Evolutionary conservation across 2,113 vertebrate genomes (phyloP).

Genomic region (Rhinolophus ferrumequinum): DNA sequence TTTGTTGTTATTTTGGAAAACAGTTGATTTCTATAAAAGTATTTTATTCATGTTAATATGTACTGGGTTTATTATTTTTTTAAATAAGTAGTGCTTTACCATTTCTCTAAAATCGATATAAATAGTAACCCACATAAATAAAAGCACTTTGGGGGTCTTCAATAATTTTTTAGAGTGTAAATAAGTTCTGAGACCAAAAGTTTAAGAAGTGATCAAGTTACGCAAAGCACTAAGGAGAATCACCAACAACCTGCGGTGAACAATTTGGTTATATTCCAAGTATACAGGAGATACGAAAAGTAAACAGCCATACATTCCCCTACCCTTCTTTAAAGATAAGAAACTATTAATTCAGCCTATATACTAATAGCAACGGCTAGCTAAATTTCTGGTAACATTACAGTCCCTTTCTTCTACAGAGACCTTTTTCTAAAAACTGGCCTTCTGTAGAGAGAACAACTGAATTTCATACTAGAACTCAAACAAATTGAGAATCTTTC

Average conservation of each 20-base stretch:
- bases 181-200: neutral
- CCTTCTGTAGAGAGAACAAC: neutral
- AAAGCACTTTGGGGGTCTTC: neutral
- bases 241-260: neutral
- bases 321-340: neutral
- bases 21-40: neutral
- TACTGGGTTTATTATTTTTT: neutral
- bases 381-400: neutral
- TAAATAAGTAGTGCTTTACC: neutral
- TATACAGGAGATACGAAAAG: neutral
- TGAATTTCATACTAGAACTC: slow-evolving; percentile 38
- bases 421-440: neutral
- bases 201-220: neutral
- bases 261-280: neutral
- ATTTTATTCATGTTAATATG: neutral
- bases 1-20: neutral
- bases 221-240: neutral
- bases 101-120: slow-evolving; percentile 24
- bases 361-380: neutral
- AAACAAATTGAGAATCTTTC: neutral
- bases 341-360: neutral
- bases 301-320: neutral
- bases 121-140: neutral
- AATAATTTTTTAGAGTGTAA: neutral
- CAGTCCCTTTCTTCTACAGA: neutral